A percentile compares a stretch with the other conserved stretches of the same genome.
These are phyloP conservation scores for Notothenia coriiceps DNA, from an alignment of 2,113 vertebrate genomes.

Conservation along the genomic window DNA sequence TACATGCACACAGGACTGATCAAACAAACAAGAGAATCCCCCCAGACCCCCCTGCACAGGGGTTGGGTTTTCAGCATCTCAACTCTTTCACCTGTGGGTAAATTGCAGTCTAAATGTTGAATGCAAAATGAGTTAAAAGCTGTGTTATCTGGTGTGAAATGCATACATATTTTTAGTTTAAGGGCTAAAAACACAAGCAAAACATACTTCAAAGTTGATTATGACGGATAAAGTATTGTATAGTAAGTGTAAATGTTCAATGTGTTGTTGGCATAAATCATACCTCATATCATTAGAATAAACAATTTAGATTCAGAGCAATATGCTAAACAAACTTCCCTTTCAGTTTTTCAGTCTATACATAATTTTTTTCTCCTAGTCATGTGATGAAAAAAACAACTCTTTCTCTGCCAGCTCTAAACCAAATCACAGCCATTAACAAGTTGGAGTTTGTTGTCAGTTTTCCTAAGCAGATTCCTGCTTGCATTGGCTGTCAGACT, in stretches of 20 bases:
- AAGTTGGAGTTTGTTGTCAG: constrained; percentile 54
- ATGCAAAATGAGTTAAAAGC: not conserved
- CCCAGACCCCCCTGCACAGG: no score
- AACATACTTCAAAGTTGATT: not conserved
- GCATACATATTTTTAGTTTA: no score
- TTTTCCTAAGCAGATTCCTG: constrained; percentile 44
- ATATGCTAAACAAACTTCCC: not conserved
- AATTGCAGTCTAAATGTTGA: not conserved
- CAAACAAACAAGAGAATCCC: no score
- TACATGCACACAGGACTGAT: no score
- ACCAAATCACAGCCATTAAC: constrained; percentile 50
- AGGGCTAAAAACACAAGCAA: not conserved
- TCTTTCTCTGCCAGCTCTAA: constrained; percentile 28
- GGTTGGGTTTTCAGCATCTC: no score
- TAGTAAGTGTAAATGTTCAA: not conserved
- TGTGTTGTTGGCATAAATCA: not conserved
- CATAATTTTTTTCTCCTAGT: constrained; percentile 1
- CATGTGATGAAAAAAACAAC: not conserved
- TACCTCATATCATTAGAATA: not conserved
- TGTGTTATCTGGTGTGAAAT: not conserved
- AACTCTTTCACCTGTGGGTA: no score
- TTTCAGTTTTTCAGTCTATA: constrained; percentile 3
- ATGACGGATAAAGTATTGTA: not conserved
- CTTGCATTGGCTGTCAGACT: constrained; percentile 46
- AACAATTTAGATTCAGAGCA: not conserved